Evolutionary conservation across 2,888 invertebrate genomes (phyloP).

Genomic region (Lasius fuliginosus): DNA sequence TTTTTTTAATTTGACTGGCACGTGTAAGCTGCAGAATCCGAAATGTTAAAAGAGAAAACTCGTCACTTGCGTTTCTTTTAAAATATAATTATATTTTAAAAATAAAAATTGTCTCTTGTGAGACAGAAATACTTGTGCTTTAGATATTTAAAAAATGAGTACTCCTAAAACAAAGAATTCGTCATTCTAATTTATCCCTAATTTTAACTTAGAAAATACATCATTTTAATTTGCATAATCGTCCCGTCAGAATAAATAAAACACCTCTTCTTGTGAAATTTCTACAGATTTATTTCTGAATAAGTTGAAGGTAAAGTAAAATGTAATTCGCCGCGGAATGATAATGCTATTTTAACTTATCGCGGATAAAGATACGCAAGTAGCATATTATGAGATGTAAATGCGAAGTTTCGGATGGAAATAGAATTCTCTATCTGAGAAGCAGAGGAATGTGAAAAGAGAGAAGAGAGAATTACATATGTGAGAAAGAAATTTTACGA

Average conservation of each 20-base stretch:
- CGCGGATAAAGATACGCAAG: not conserved
- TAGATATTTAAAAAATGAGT: not conserved
- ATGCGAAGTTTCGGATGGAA: not conserved
- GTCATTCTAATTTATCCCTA: not conserved
- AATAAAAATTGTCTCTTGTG: not conserved
- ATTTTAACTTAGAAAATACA: constrained; percentile 8
- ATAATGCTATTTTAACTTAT: not conserved
- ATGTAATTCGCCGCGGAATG: not conserved
- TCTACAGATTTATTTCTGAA: constrained; percentile 15
- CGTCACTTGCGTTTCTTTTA: not conserved
- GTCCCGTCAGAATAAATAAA: constrained; percentile 4
- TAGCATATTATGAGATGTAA: constrained; percentile 1
- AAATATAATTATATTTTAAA: not conserved
- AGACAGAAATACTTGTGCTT: not conserved
- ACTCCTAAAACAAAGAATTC: not conserved
- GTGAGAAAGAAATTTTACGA: constrained; percentile 8
- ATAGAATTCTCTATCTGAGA: not conserved
- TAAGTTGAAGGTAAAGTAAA: not conserved
- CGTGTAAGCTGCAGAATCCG: not conserved
- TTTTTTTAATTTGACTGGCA: not conserved
- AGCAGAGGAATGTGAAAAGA: not conserved
- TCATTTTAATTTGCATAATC: not conserved
- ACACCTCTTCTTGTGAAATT: not conserved
- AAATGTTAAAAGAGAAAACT: not conserved
- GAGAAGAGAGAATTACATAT: not conserved